Base-by-base conservation (phyloP, 2,888 invertebrate species). In the Drosophila anceps region DNA sequence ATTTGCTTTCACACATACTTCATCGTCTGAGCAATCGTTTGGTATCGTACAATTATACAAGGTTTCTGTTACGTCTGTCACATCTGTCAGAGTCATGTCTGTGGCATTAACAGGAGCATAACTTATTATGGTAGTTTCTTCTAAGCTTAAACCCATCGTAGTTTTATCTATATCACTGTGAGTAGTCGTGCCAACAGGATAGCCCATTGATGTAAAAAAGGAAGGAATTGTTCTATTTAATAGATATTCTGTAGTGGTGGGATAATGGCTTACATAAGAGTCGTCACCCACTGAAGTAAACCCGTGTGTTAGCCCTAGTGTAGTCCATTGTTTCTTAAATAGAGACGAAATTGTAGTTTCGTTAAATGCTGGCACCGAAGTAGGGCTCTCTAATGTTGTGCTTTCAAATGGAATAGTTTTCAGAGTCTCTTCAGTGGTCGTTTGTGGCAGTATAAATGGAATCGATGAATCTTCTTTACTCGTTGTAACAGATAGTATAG, bases 1-100 rank as follows among this genome's bases (percentile, higher is more conserved):
- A 37, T 89, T 87, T 72, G 93, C 91, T 63, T 92, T 88, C 51
- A 94, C 91, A 86, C 95, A 95, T 37, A 93, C 92, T 72, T 93
- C 93, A 69, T 92, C 91, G 69, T 91, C 85, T 39, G 90, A 82
- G 84, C 94, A 94, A 78, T 94, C 92, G 61, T 72, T 76, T 69
- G 92, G 89, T 20, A 72, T 76, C n/a, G 50, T 68, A 80, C 93
- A 93, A 12, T 27, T 68, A 61, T 15, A 20, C 33, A 20, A 57
- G 41, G 27, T 67, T 69, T 76, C 74, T 61, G 69, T 88, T 69
- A 50, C 41, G 0, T 67, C 15, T 6, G 24, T 24, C 24, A 48
- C 29, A 18, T 44, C 46, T 29, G 67, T 77, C 18, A 12, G 9
- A 9, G 53, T 48, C 35, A 44, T 62, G 18, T 69, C 73, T 18